Evolutionary conservation across 30 jellyfish, hydroid and myxozoan species (phyloP).

Genomic region (Turritopsis rubra): DNA sequence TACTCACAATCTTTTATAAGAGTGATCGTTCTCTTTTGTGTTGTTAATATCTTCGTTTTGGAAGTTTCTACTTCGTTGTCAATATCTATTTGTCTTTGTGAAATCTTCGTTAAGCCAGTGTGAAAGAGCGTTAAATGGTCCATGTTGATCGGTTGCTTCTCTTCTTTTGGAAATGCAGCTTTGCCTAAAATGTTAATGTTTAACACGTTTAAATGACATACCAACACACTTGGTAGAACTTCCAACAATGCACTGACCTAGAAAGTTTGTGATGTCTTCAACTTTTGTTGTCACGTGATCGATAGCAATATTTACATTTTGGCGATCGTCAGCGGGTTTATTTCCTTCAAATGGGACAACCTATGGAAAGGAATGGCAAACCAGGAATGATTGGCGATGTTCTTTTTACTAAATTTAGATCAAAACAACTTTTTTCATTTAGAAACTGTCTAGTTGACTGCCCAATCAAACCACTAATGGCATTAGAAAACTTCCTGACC

Average conservation of each 20-base stretch:
- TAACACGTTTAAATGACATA: too few species aligned
- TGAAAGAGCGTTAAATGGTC: slow-evolving; percentile 16
- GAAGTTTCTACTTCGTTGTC: background rate
- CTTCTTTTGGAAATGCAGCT: background rate
- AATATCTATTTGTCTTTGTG: slow-evolving; percentile 16
- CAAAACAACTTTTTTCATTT: too few species aligned
- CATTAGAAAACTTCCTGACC: too few species aligned
- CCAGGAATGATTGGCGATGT: background rate
- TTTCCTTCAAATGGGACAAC: slow-evolving; percentile 27
- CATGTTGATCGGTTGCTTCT: slow-evolving; percentile 10
- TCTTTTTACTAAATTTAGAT: too few species aligned
- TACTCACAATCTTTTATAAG: slow-evolving; percentile 26
- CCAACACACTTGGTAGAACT: too few species aligned
- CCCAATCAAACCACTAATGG: too few species aligned
- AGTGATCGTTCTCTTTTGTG: slow-evolving; percentile 23
- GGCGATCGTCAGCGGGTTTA: slow-evolving; percentile 18
- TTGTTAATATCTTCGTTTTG: background rate
- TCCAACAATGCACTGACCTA: slow-evolving; percentile 8
- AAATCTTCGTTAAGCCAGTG: slow-evolving; percentile 17
- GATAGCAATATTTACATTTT: slow-evolving; percentile 15
- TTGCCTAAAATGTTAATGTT: background rate
- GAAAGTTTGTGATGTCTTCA: slow-evolving; percentile 24
- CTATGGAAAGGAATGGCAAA: too few species aligned
- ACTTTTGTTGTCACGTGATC: slow-evolving; percentile 27
- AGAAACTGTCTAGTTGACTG: too few species aligned